phyloP scores from a whole-genome alignment of 2,888 invertebrate genomes.

The Cataglyphis livida region DNA sequence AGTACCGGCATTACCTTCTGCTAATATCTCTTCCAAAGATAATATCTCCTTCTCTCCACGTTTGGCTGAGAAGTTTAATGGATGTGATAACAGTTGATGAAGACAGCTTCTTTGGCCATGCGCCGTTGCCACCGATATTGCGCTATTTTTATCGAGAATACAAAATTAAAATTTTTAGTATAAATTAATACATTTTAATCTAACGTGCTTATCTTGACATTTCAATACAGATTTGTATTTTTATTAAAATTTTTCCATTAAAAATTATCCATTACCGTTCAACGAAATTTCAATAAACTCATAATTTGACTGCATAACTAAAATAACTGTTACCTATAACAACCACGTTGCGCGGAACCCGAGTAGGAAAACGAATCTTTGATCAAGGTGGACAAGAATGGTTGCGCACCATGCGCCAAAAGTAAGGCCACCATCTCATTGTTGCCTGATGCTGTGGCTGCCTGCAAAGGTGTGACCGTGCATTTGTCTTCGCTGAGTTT shows the following conservation, averaged over 20 bases:
- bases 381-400: slow-evolving; percentile 94
- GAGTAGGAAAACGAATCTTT: slow-evolving; percentile 95
- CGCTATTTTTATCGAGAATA: slow-evolving; percentile 86
- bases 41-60: slow-evolving; percentile 90
- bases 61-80: slow-evolving; percentile 87
- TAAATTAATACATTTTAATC: background rate
- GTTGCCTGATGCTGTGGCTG: slow-evolving; percentile 93
- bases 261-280: background rate
- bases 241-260: background rate
- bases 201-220: background rate
- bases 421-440: slow-evolving; percentile 93
- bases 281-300: background rate
- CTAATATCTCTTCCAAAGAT: slow-evolving; percentile 95
- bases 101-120: slow-evolving; percentile 94
- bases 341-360: slow-evolving; percentile 94
- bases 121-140: slow-evolving; percentile 95
- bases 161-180: slow-evolving; percentile 19
- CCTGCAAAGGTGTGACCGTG: slow-evolving; percentile 95
- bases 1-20: slow-evolving; percentile 90
- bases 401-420: slow-evolving; percentile 94
- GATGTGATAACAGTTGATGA: slow-evolving; percentile 92
- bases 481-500: slow-evolving; percentile 93
- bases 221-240: background rate
- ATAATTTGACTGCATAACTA: background rate
- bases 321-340: slow-evolving; percentile 88